Base-by-base conservation (phyloP, 2,888 invertebrate genomes). In the Peribatodes rhomboidaria region DNA sequence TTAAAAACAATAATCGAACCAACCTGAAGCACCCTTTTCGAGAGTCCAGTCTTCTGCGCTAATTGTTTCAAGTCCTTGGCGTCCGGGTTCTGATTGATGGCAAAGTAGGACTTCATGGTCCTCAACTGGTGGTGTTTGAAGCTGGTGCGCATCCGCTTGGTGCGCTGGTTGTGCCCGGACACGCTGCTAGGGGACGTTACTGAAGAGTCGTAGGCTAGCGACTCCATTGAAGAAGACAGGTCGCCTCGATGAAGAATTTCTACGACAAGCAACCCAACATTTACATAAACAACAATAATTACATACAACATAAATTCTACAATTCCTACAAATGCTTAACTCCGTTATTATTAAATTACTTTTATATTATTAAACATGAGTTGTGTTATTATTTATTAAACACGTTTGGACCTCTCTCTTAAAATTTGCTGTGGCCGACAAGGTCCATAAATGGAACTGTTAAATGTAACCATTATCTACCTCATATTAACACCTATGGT, bases 31-130 rank as follows among this genome's bases (percentile, higher is more conserved):
- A 99, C 99, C 82, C 99, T 95, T 93, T 99, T 99, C 41, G 99
- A 98, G 14, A 99, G 94, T 33, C 99, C 99, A 13, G 99, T 99
- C 93, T 99, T 99, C 90, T 99, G 98, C 0, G 99, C 98, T 72
- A 99, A 94, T 84, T 99, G 98, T 86, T 99, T 99, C 67, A 99
- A 94, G 87, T 99, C 99, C 89, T 99, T 99, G 60, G 99, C 99
- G 84, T 99, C 99, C 0, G 99, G 99, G 91, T 99, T 99, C 92
- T 99, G 99, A 93, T 99, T 99, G 83, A 99, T 97, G 55, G 98
- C 97, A 88, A 99, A 99, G 89, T 99, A 99, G 46, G 98, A 98
- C 92, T 99, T 99, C 99, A 99, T 99, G 57, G 99, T 99, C 68
- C 99, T 94, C 69, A 99, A 95, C 88, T 99, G 99, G 87, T 99